Evolutionary conservation across 2,113 vertebrate species (phyloP), one percentile per base, ranked within the genome.

Genomic region (Eptatretus burgeri): DNA sequence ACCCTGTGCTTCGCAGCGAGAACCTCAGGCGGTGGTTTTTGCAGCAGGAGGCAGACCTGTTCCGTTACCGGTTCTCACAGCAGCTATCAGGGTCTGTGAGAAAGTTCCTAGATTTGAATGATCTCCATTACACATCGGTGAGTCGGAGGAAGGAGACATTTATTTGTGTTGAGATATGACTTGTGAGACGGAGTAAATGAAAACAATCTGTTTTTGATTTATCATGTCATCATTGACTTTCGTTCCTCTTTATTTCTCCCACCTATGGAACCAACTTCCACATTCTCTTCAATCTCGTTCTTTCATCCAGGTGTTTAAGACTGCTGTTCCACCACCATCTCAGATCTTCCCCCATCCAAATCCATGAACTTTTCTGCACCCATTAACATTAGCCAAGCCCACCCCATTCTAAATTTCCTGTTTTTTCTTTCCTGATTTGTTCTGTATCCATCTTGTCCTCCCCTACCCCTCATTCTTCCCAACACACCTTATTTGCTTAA

Each of bases 11-110:
- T 69, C 74, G 1, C 67, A 98, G 91, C 41, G 91, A 98, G 70
- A 89, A 96, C 65, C 80, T 98, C 63, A 81, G 86, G 27, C 79
- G 89, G 13, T 98, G 91, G 91, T 93, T 98, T 70, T 89, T 98
- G 69, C 89, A 98, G 67, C 91, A 98, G 72, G 91, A 98, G 74
- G 78, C 95, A 70, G 89, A 98, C 75, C 78, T 96, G 13, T 85
- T 96, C 66, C 78, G 81, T 49, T 84, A 78, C 12, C 83, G 82
- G 65, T 98, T 98, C 70, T 70, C 2, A n/a, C n/a, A 72, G 1
- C 74, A 94, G 41, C 1, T 1, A 3, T n/a, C 67, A 0, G 2
- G 64, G 41, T 73, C 78, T 67, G 78, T 80, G 70, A 77, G 79
- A 49, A 76, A 76, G 4, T 86, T 94, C 72, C 76, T 98, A 27